Evolutionary conservation across 2,888 invertebrate species (phyloP).

Genomic region (Linyphia triangularis): DNA sequence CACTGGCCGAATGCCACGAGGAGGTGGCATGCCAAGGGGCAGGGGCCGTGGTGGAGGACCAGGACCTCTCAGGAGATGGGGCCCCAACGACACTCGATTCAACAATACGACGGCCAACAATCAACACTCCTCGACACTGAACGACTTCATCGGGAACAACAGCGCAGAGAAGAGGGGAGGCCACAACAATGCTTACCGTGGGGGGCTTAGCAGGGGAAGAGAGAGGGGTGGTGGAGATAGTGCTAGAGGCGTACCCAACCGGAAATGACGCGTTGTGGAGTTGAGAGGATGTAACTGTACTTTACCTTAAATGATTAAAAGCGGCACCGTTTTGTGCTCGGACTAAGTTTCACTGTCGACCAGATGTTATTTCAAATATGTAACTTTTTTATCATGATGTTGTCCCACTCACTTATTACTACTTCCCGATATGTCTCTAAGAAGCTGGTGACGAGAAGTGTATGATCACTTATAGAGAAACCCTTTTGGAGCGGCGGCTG

Average conservation of each 20-base stretch:
- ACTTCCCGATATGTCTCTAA: constrained; percentile 73
- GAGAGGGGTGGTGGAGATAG: constrained; percentile 62
- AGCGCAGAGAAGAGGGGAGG: constrained; percentile 71
- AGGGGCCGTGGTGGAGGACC: constrained; percentile 61
- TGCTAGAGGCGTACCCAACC: constrained; percentile 66
- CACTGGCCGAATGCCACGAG: constrained; percentile 59
- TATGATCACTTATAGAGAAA: constrained; percentile 71
- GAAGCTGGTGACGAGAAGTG: constrained; percentile 68
- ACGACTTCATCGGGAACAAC: constrained; percentile 72
- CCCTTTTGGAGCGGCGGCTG: constrained; percentile 62
- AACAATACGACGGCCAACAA: constrained; percentile 72
- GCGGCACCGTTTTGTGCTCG: constrained; percentile 70
- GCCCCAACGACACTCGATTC: constrained; percentile 44
- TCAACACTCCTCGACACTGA: constrained; percentile 69
- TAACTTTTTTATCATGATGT: constrained; percentile 65
- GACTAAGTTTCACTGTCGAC: constrained; percentile 74
- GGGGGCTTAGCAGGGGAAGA: constrained; percentile 58
- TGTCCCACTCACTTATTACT: constrained; percentile 62
- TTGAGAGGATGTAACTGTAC: constrained; percentile 62
- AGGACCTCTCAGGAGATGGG: constrained; percentile 60
- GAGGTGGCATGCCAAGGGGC: constrained; percentile 54
- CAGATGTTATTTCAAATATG: constrained; percentile 67
- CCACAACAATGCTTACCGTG: constrained; percentile 57
- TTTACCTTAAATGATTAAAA: constrained; percentile 58
- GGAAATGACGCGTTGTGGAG: constrained; percentile 67